Percentiles rank a stretch among this genome's conserved stretches.
These are phyloP conservation scores for Hycleus phaleratus DNA, from an alignment of 1,140 invertebrate genomes.

Conservation along the genomic window DNA sequence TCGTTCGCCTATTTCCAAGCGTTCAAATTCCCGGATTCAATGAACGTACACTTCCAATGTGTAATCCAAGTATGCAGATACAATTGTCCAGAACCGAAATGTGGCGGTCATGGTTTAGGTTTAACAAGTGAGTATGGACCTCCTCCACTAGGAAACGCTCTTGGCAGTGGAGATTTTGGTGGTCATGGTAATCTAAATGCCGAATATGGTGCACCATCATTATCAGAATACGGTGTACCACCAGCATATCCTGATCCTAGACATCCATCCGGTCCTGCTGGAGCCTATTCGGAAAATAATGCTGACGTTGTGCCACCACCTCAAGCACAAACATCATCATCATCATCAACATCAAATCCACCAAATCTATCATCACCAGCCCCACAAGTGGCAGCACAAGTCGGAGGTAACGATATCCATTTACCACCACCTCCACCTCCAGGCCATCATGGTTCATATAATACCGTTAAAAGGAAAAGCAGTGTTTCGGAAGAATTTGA, in stretches of 20 bases:
- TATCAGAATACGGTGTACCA: slow-evolving; percentile 63
- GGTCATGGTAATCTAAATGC: slow-evolving; percentile 53
- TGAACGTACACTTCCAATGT: slow-evolving; percentile 96
- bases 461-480: slow-evolving; percentile 76
- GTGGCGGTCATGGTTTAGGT: slow-evolving; percentile 56
- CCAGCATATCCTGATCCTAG: slow-evolving; percentile 74
- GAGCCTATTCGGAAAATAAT: slow-evolving; percentile 74
- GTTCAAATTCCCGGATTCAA: slow-evolving; percentile 94
- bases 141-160: slow-evolving; percentile 50
- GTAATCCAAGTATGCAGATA: slow-evolving; percentile 91
- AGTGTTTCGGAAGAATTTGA: slow-evolving; percentile 61
- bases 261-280: slow-evolving; percentile 69
- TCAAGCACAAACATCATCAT: slow-evolving; percentile 60
- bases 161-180: slow-evolving; percentile 58
- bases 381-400: slow-evolving; percentile 41
- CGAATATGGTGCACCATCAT: slow-evolving; percentile 61
- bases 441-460: slow-evolving; percentile 64
- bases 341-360: slow-evolving; percentile 57
- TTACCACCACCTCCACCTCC: slow-evolving; percentile 73
- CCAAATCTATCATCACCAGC: slow-evolving; percentile 57
- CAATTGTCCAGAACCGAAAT: slow-evolving; percentile 87
- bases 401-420: slow-evolving; percentile 52
- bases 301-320: slow-evolving; percentile 71
- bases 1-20: slow-evolving; percentile 94
- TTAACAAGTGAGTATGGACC: slow-evolving; percentile 55